Evolutionary conservation across 2,797 vertebrate species (phyloP), one percentile per base, ranked within the genome.

Genomic region (Parauchenoglanis ngamensis): DNA sequence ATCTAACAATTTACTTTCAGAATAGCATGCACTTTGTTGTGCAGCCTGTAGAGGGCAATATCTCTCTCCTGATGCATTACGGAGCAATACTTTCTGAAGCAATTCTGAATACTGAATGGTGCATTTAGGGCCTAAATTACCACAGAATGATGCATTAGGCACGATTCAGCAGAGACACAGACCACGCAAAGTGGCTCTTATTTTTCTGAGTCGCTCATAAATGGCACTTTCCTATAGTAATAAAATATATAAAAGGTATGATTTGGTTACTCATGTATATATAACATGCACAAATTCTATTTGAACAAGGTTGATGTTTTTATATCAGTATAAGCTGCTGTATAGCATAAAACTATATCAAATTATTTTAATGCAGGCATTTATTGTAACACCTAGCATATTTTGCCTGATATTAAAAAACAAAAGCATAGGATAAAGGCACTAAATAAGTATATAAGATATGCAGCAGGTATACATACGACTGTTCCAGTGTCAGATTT

Each of bases 1-100:
- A 19, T 54, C n/a, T 19, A 11, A 56, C 17, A 78, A 59, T 79
- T 59, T 28, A 7, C 35, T 61, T 80, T 44, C 11, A 46, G 6
- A 31, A 28, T 52, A 35, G 25, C 21, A 25, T 85, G 31, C 35
- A 85, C 25, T 73, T 52, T 52, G 23, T 72, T 63, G 11, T 13
- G 40, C 68, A 72, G 40, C 73, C 91, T 88, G 85, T 63, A 89
- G 90, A 85, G 87, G 91, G 90, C 91, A 91, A 78, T 84, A 52
- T 88, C 44, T 56, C 85, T 84, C 87, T 88, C 63, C 65, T 40
- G 61, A 59, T 59, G 15, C 2, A 46, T 44, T 19, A 40, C 23
- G 13, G 72, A 31, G 73, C 56, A 61, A 15, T 63, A 70, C 31
- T 72, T 75, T 52, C 23, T 65, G 73, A n/a, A 84, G 68, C 49